Base-by-base conservation (phyloP, 2,113 vertebrate genomes). In the Nycticebus coucang region DNA sequence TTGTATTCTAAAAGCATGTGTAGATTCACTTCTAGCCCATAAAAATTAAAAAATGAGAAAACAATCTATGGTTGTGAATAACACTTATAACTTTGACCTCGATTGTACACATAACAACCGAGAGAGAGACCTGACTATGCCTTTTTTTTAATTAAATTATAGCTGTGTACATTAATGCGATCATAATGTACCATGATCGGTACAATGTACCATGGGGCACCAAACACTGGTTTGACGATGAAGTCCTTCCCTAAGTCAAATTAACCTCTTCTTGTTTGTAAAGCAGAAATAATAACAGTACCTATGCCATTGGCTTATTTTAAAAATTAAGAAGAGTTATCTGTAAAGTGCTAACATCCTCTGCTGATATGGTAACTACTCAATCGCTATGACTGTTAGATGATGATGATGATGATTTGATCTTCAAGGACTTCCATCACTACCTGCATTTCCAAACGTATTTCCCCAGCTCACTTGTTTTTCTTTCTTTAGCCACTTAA, bases 1-100 rank as follows among this genome's bases (percentile, higher is more conserved):
- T 72, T 79, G 50, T 64, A 24, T 88, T 97, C 94, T 33, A 92
- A 91, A 87, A 88, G 55, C 30, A 30, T 81, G 17, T 41, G 41
- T 77, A 80, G 59, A 69, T 62, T 87, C 17, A 75, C n/a, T 84
- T 78, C 53, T 41, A 33, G 75, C 74, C 26, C 33, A 66, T 83
- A 30, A 83, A 89, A 95, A 95, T 74, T n/a, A n/a, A 90, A 89
- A 87, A 92, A 15, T 33, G 57, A 78, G 24, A 71, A 22, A 59
- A 81, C 3, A 78, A 74, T 89, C 41, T 75, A 37, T 12, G 9
- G 4, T 45, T 71, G 37, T 55, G 53, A 91, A 53, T 35, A 64
- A 66, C 66, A 1, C 37, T 96, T 93, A 5, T 66, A 78, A 69
- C 14, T 24, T 87, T 92, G 62, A 93, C 41, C 55, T 88, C 28